Base-by-base conservation (phyloP, 2,113 vertebrate species). In the Oreotrochilus melanogaster region DNA sequence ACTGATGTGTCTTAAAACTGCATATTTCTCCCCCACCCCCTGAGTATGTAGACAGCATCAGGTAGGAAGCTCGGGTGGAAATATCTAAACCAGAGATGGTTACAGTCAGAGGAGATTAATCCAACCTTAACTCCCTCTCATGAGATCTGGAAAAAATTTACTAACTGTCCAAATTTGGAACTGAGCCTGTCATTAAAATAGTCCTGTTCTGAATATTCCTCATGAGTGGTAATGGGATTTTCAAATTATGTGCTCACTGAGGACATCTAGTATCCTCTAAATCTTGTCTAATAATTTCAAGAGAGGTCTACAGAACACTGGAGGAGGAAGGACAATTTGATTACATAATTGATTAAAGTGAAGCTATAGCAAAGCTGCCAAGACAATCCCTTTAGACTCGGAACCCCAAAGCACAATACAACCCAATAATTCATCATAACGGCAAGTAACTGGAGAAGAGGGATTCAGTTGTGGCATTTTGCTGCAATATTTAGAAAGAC, bases 241-340 rank as follows among this genome's bases (percentile, higher is more conserved):
- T 79, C 4, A 1, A 90, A 51, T 82, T 92, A 85, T 31, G 21
- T 64, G 54, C 61, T 90, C 82, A 61, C 56, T 82, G 86, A 87
- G 24, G 54, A 56, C 81, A 94, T 61, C 30, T 48, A 70, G 47
- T 61, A 86, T 54, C 37, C 54, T 88, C 71, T 95, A 89, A 89
- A 94, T 89, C 92, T 95, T 86, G 91, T 24, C 64, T 87, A 93
- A 95, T 94, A 14, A 83, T 93, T 95, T 92, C 50, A 94, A 80
- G 61, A 92, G 45, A 86, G 67, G 61, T 88, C 53, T 22, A 74
- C 48, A 82, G 79, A 93, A 70, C 43, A 56, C 39, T 73, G 66
- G 50, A 86, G 51, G 16, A 89, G 50, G n/a, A 58, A 90, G 73
- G 70, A 62, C 42, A 91, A 88, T 91, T 78, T 53, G 61, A 93